A percentile compares a stretch with the other conserved stretches of the same genome.
Evolutionary conservation across 2,888 invertebrate species (phyloP).

Genomic region (Lamellibrachia satsuma): DNA sequence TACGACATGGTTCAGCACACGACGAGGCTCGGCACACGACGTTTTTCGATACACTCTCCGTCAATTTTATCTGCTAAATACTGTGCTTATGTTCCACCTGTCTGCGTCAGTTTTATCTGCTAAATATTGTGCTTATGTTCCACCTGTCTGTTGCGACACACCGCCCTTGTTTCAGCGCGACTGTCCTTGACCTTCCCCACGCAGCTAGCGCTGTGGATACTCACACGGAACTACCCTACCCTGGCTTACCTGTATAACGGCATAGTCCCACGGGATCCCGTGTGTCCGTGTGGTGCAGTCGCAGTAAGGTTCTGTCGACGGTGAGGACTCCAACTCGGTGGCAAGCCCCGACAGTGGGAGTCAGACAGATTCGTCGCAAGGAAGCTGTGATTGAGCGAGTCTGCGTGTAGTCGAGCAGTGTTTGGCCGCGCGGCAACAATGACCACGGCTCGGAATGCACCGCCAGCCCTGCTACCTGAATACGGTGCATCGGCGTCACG

Average conservation of each 20-base stretch:
- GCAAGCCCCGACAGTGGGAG: neutral
- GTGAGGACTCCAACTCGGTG: neutral
- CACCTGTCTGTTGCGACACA: neutral
- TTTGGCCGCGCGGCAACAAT: neutral
- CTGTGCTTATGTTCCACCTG: neutral
- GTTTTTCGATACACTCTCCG: neutral
- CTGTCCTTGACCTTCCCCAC: neutral
- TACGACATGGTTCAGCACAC: neutral
- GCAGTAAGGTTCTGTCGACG: neutral
- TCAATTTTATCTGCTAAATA: neutral
- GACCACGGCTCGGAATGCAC: neutral
- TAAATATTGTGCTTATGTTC: neutral
- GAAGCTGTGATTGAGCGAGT: neutral
- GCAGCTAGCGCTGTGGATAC: neutral
- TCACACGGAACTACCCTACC: neutral
- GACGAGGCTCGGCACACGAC: neutral
- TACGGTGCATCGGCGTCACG: neutral
- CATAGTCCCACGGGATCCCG: slow-evolving; percentile 1
- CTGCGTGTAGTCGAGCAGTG: neutral
- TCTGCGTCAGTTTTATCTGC: neutral
- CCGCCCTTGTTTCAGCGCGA: neutral
- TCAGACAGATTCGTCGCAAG: neutral
- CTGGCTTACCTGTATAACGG: neutral
- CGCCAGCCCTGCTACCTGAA: neutral
- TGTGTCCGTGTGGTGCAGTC: neutral